A percentile compares a stretch with the other conserved stretches of the same genome.
phyloP scores from a whole-genome alignment of 2,797 vertebrate species.

The Stomatorhinus walkeri region DNA sequence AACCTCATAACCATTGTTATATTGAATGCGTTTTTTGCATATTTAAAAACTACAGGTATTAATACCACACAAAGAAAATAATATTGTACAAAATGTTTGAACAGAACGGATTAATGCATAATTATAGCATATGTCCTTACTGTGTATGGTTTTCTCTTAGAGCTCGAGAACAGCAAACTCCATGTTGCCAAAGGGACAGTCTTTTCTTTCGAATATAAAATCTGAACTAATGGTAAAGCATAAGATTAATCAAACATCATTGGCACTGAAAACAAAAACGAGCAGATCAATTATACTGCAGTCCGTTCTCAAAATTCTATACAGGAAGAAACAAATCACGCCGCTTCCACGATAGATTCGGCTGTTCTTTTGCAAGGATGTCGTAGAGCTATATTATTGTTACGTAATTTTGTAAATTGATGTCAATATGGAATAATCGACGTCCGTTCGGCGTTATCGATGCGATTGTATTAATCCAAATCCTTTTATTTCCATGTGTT shows the following conservation, averaged over 20 bases:
- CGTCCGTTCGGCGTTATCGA: slow-evolving; percentile 8
- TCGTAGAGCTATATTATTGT: background rate
- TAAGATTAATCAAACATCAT: slow-evolving; percentile 6
- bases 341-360: background rate
- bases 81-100: background rate
- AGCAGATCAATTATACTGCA: background rate
- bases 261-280: background rate
- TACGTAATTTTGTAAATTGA: background rate
- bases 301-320: slow-evolving; percentile 13
- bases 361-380: background rate
- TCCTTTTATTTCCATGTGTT: slow-evolving; percentile 32
- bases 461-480: slow-evolving; percentile 27
- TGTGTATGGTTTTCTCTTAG: slow-evolving; percentile 39
- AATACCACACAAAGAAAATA: background rate
- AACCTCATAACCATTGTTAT: background rate
- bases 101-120: background rate
- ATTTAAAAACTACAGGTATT: background rate
- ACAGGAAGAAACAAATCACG: slow-evolving; percentile 27
- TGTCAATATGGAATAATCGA: slow-evolving; percentile 9
- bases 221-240: slow-evolving; percentile 6
- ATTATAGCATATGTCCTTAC: slow-evolving; percentile 29
- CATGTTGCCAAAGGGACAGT: slow-evolving; percentile 44
- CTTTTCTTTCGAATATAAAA: slow-evolving; percentile 25
- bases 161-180: slow-evolving; percentile 41
- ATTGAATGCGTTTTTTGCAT: background rate